Conservation (phyloP, 2,797 vertebrate species). For the Sternotherus odoratus region DNA sequence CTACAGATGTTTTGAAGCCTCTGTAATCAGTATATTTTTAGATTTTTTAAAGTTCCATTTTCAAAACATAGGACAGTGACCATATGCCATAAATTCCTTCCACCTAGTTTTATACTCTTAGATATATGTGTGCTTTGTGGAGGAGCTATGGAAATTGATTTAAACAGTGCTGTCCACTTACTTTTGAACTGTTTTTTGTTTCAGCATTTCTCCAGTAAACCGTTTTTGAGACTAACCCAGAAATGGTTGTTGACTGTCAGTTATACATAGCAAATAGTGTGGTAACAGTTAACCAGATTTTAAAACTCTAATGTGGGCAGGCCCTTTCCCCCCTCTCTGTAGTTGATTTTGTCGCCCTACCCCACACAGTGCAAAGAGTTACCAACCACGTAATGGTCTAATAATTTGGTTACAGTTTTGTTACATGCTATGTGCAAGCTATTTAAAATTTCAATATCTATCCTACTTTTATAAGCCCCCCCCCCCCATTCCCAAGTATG, state of each 20-base stretch:
- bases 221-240: background rate
- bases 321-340: background rate
- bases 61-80: background rate
- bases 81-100: background rate
- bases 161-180: background rate
- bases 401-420: constrained; percentile 36
- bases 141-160: background rate
- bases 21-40: background rate
- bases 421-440: background rate
- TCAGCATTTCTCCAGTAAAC: background rate
- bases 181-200: background rate
- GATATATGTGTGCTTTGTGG: background rate
- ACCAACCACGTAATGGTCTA: constrained; percentile 10
- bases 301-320: background rate
- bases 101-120: background rate
- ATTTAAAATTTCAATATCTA: background rate
- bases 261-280: background rate
- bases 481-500: constrained; percentile 21
- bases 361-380: background rate
- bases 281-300: background rate
- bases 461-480: constrained; percentile 59
- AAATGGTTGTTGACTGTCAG: background rate
- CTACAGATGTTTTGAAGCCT: background rate
- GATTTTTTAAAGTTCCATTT: constrained; percentile 18
- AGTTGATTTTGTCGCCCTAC: background rate